A percentile compares a stretch with the other conserved stretches of the same genome.
These are phyloP conservation scores for Clupea harengus DNA, from an alignment of 2,113 vertebrate genomes.

Conservation along the genomic window DNA sequence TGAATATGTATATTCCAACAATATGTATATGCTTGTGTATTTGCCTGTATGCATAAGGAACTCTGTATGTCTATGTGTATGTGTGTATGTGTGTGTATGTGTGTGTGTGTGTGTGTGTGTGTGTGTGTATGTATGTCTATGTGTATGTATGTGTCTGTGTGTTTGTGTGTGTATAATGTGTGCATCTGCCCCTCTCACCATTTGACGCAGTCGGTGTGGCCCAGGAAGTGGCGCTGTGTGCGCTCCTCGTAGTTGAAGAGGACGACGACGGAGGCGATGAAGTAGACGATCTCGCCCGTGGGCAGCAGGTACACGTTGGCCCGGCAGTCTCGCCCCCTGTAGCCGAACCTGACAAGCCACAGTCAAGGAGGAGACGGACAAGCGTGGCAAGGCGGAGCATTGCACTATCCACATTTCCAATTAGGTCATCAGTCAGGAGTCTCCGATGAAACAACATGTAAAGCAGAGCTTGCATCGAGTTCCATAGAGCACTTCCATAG, in stretches of 20 bases:
- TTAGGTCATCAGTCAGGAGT: neutral
- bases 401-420: neutral
- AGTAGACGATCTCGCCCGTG: conserved; percentile 95
- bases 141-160: neutral
- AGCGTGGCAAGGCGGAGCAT: neutral
- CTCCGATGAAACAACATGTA: neutral
- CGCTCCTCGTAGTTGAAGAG: conserved; percentile 93
- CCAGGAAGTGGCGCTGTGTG: conserved; percentile 92
- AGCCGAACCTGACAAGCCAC: conserved; percentile 81
- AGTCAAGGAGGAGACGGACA: conserved; percentile 66
- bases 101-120: neutral
- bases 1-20: no score
- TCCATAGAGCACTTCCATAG: neutral
- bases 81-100: neutral
- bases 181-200: conserved; percentile 73
- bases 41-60: no score
- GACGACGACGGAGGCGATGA: conserved; percentile 92
- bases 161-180: neutral
- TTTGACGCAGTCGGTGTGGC: conserved; percentile 97
- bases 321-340: conserved; percentile 92
- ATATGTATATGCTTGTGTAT: no score
- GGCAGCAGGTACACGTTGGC: conserved; percentile 94
- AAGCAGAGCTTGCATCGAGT: neutral
- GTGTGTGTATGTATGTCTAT: neutral
- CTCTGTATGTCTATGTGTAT: no score